Evolutionary conservation across 2,797 vertebrate species (phyloP), one percentile per base, ranked within the genome.

Genomic region (Remorina albescens): DNA sequence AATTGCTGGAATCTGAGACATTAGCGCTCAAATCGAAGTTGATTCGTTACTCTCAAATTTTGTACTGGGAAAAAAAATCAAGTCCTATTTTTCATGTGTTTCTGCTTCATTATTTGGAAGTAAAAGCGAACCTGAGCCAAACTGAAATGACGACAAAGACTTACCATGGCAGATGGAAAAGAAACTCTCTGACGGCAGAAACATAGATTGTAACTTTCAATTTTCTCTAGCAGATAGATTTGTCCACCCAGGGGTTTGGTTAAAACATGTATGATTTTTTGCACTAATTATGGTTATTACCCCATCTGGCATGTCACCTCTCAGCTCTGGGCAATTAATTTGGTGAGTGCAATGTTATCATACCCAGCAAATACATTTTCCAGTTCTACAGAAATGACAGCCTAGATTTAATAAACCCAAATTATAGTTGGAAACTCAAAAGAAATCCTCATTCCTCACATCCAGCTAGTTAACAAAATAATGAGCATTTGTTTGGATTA

Each of bases 401-500:
- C 44, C 28, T 12, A 54, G 18, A 69, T 64, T 41, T 13, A 64
- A 56, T 37, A 30, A 46, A 64, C 6, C 8, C 23, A 1, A 56
- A 26, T 42, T 47, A 36, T 15, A 28, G 12, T 28, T 56, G 26
- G 34, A 23, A 11, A 42, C 26, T 44, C 19, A n/a, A 19, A 61
- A n/a, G 25, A 53, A 53, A 49, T 16, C 39, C 44, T 46, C 21
- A 15, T n/a, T 59, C 39, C 32, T 32, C 16, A 0, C 41, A 67
- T 21, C 39, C 26, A 41, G 3, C 2, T 13, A 16, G 64, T 53
- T 34, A 55, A 55, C 41, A 25, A 16, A 5, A 11, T 54, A 23
- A 59, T 55, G 23, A 60, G 6, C 19, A 37, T 60, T 46, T 32
- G 25, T 47, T 46, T 69, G 5, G 55, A 57, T n/a, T 7, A 26